These are phyloP conservation scores for Caiman crocodilus DNA, from an alignment of 2,797 vertebrate genomes.

Conservation along the genomic window DNA sequence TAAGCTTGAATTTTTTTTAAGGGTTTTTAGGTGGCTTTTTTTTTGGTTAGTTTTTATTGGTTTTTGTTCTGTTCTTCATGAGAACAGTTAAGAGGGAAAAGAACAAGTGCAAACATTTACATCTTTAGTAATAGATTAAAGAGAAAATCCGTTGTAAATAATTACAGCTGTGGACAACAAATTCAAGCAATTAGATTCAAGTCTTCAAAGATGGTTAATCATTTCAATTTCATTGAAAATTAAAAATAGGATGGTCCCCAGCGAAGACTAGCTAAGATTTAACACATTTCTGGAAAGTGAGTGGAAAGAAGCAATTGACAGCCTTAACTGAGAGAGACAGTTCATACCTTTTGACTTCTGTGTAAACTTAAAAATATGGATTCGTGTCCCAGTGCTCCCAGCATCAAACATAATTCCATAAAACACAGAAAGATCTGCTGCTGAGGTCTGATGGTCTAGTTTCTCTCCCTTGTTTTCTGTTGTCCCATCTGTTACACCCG, in stretches of 20 bases:
- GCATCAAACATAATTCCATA: constrained; percentile 97
- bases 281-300: not conserved
- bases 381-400: constrained; percentile 94
- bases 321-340: not conserved
- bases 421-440: constrained; percentile 68
- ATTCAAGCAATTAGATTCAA: not conserved
- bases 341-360: constrained; percentile 84
- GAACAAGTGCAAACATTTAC: not conserved
- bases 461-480: constrained; percentile 35
- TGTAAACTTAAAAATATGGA: constrained; percentile 93
- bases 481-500: constrained; percentile 49
- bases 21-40: no score
- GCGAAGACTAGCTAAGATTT: not conserved
- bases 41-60: not conserved
- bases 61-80: not conserved
- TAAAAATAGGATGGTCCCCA: not conserved
- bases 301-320: not conserved
- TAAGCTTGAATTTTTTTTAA: not conserved
- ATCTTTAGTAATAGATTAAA: not conserved
- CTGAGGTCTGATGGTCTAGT: not conserved
- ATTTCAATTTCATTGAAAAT: not conserved
- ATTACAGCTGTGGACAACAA: no score
- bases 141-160: not conserved
- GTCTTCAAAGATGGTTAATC: not conserved
- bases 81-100: not conserved